These are phyloP conservation scores for Picathartes gymnocephalus DNA, from an alignment of 2,113 vertebrate genomes.

Conservation along the genomic window DNA sequence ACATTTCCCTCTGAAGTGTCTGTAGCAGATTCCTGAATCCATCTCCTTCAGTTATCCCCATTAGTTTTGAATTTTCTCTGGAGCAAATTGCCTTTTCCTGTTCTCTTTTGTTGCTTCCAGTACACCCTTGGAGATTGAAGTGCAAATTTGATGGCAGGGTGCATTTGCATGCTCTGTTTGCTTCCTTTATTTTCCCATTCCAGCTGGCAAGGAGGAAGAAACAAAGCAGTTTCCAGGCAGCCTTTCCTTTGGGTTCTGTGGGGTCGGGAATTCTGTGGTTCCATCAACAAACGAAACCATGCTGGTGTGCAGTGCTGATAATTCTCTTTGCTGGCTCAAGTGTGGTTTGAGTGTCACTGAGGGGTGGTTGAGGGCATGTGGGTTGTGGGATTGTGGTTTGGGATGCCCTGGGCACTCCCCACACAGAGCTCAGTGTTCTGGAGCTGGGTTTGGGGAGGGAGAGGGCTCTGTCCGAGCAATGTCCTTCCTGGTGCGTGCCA, in stretches of 20 bases:
- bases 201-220: not conserved
- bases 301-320: not conserved
- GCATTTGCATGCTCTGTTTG: not conserved
- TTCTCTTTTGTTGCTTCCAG: not conserved
- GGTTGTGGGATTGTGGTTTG: not conserved
- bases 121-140: not conserved
- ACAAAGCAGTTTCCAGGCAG: not conserved
- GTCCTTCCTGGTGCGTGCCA: not conserved
- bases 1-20: not conserved
- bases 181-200: not conserved
- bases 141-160: not conserved
- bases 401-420: not conserved
- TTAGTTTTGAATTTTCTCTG: not conserved
- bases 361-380: accelerated
- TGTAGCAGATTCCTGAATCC: not conserved
- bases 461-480: not conserved
- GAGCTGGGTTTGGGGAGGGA: not conserved
- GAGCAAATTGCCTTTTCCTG: not conserved
- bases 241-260: not conserved
- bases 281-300: not conserved
- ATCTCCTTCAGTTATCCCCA: not conserved
- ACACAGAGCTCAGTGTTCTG: accelerated
- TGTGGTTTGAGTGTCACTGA: not conserved
- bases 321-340: not conserved
- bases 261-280: not conserved